Evolutionary conservation across 1,140 invertebrate genomes (phyloP), one percentile per base, ranked within the genome.

Genomic region (Drosophila biarmipes): DNA sequence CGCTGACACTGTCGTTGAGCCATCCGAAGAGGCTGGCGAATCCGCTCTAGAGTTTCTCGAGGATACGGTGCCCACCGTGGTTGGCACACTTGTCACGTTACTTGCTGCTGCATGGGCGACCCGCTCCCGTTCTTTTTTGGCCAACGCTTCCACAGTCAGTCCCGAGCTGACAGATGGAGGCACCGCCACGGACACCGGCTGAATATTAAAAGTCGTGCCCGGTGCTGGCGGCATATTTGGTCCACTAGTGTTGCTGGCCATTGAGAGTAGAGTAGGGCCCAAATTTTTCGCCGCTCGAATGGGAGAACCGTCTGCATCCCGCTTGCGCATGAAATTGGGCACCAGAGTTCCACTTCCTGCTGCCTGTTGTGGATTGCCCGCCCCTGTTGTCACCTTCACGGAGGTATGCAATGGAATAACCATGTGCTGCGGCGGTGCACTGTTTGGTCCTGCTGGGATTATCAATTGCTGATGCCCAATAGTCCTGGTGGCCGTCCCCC

Each of bases 1-100:
- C 0, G 96, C 96, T 2, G 95, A 96, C 2, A 96, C 94, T 0
- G 96, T 96, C 0, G 96, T 96, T 0, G 95, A 96, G n/a, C 96
- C 96, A 46, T 93, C 92, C 17, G 92, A 92, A 6, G 90, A 92
- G 12, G 86, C 91, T 10, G 91, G 90, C 17, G 91, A 91, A 2
- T 78, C 84, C 29, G 91, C 91, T 46, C 75, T 94, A 92, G 80
- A 35, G 31, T 75, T 67, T 29, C 80, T 52, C 6, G 93, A 92
- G 10, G 93, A 59, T 5, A 58, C 61, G 0, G 21, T 42, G 0
- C 48, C 12, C 5, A 14, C 51, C 14, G 51, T n/a, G 6, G 46
- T 35, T 15, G 62, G 38, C 15, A 58, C 62, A 17, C 93, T 92
- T 4, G 93, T 8, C 0, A 38, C 73, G 0, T 51, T 94, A 45